Conservation (phyloP, 1,140 invertebrate genomes). For the Drosophila rufa region DNA sequence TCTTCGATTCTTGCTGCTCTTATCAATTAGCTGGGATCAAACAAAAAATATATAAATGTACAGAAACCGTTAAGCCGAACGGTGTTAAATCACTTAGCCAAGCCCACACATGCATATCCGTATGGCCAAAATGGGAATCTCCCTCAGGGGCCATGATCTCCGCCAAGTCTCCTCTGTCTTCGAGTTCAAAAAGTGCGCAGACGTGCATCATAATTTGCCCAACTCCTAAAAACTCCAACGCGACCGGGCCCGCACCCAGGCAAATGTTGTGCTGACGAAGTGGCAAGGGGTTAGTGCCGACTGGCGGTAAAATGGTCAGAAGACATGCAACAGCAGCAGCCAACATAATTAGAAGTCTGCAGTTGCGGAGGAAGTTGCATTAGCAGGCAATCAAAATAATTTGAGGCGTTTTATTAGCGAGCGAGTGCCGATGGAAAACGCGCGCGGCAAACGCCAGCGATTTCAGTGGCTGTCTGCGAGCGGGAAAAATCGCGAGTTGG, state of each 20-base stretch:
- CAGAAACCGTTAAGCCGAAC: conserved; percentile 68
- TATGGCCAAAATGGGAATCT: conserved; percentile 37
- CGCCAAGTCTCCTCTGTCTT: not conserved
- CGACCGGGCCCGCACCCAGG: conserved; percentile 54
- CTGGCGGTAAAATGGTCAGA: conserved; percentile 51
- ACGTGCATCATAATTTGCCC: conserved; percentile 69
- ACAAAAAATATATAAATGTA: conserved; percentile 19
- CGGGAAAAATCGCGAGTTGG: not conserved
- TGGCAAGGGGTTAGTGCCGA: conserved; percentile 5
- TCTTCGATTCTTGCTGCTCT: conserved; percentile 18
- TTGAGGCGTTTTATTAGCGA: conserved; percentile 26
- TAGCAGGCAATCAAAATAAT: conserved; percentile 62
- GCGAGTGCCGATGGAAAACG: conserved; percentile 12
- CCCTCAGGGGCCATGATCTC: conserved; percentile 21
- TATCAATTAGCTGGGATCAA: conserved; percentile 65
- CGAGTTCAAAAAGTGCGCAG: conserved; percentile 58
- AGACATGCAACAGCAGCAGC: conserved; percentile 64
- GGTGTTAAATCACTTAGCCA: conserved; percentile 59
- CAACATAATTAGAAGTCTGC: conserved; percentile 72
- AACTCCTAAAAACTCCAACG: conserved; percentile 42
- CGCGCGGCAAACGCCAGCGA: conserved; percentile 38
- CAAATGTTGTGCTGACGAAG: conserved; percentile 21
- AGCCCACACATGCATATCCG: conserved; percentile 59
- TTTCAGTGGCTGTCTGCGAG: not conserved
- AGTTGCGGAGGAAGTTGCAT: conserved; percentile 70